Percentiles rank a stretch among this genome's conserved stretches.
Conservation (phyloP, 2,797 vertebrate genomes). For the Myripristis murdjan region DNA sequence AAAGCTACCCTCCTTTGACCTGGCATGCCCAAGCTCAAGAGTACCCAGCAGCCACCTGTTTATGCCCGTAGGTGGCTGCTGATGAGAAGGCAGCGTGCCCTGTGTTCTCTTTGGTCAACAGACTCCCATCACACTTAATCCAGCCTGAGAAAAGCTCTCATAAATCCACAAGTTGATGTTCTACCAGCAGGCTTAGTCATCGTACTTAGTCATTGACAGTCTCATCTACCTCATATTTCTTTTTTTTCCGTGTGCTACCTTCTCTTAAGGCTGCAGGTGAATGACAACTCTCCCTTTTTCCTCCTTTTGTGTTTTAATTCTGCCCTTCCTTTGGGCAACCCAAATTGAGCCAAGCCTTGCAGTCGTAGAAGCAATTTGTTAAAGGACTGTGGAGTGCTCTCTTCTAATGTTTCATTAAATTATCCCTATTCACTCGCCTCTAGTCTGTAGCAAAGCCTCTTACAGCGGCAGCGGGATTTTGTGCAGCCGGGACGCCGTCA, state of each 20-base stretch:
- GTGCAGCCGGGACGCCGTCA: slow-evolving; percentile 63
- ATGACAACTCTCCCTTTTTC: slow-evolving; percentile 14
- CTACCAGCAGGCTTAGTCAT: slow-evolving; percentile 8
- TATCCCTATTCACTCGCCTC: slow-evolving; percentile 78
- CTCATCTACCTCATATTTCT: slow-evolving; percentile 26
- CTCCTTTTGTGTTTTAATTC: slow-evolving; percentile 45
- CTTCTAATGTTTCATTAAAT: slow-evolving; percentile 85
- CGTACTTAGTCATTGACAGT: background rate
- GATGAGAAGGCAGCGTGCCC: slow-evolving; percentile 42
- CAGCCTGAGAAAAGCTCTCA: slow-evolving; percentile 33
- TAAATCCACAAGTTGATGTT: slow-evolving; percentile 44
- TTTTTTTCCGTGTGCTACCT: slow-evolving; percentile 6
- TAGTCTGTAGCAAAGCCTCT: slow-evolving; percentile 80
- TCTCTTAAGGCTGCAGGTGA: slow-evolving; percentile 34
- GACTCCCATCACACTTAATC: slow-evolving; percentile 45
- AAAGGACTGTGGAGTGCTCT: slow-evolving; percentile 80
- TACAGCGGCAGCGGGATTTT: slow-evolving; percentile 69
- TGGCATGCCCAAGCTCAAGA: slow-evolving; percentile 17
- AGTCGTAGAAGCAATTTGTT: slow-evolving; percentile 80
- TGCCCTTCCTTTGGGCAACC: slow-evolving; percentile 56
- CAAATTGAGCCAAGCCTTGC: slow-evolving; percentile 66
- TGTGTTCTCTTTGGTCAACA: slow-evolving; percentile 46
- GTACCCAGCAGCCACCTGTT: slow-evolving; percentile 57
- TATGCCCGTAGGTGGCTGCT: slow-evolving; percentile 33
- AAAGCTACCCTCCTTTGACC: slow-evolving; percentile 31